phyloP scores from a whole-genome alignment of 2,113 vertebrate genomes.

The Platichthys flesus region DNA sequence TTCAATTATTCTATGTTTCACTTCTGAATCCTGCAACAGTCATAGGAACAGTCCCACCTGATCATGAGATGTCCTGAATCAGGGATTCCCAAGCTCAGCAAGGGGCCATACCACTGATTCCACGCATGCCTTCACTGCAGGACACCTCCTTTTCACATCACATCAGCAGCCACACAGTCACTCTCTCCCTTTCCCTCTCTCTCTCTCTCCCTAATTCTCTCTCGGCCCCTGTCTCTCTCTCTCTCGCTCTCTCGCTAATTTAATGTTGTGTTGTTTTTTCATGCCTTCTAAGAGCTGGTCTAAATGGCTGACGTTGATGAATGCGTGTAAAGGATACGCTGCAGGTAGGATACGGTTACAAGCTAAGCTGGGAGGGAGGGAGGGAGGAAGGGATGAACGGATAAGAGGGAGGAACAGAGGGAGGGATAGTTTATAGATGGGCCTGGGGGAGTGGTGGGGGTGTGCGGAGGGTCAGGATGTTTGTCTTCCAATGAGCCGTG shows the following conservation, averaged over 20 bases:
- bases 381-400: constrained; percentile 67
- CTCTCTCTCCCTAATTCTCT: background rate
- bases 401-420: constrained; percentile 64
- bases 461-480: constrained; percentile 82
- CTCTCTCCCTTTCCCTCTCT: constrained; percentile 21
- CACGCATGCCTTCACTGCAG: constrained; percentile 71
- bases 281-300: constrained; percentile 74
- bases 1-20: no score
- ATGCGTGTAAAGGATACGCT: constrained; percentile 87
- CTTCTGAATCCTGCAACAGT: background rate
- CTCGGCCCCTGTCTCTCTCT: constrained; percentile 17
- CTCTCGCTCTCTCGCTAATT: constrained; percentile 63
- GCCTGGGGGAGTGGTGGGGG: constrained; percentile 67
- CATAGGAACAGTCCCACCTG: constrained; percentile 2
- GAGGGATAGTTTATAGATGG: constrained; percentile 77
- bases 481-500: constrained; percentile 86
- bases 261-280: constrained; percentile 72
- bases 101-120: constrained; percentile 66
- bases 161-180: constrained; percentile 26
- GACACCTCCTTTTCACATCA: constrained; percentile 57
- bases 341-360: constrained; percentile 89
- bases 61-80: constrained; percentile 48
- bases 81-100: constrained; percentile 61
- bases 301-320: constrained; percentile 87
- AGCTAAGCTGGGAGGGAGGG: constrained; percentile 74